Base-by-base conservation (phyloP, 2,888 invertebrate species). In the Tenodera sinensis region DNA sequence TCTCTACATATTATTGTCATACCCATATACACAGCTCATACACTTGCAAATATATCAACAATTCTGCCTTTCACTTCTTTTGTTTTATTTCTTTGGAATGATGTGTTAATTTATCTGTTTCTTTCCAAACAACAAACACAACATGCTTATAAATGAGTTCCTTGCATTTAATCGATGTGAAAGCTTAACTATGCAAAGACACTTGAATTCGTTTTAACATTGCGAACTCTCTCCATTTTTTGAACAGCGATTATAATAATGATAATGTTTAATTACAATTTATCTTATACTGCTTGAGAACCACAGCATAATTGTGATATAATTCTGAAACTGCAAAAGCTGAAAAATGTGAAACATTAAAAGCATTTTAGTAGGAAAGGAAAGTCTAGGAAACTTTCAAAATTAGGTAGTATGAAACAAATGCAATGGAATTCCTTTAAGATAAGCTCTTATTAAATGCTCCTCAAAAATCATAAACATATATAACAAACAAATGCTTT, bases 1-100 rank as follows among this genome's bases (percentile, higher is more conserved):
- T 89, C 88, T 85, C 88, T 88, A 88, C 89, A 89, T 89, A 88
- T 87, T 90, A 90, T 90, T 90, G 90, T 90, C 90, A 90, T 90
- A 89, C 90, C 88, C 90, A 89, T 89, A 89, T 89, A 86, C 88
- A 88, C 89, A 87, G 84, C 90, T 89, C 87, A 89, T 89, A 89
- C 88, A 89, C 89, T 90, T 86, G 89, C 89, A 90, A 90, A 90
- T 88, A 89, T 84, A 83, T 83, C 82, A 89, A 90, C 87, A 88
- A 83, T 84, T 83, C 89, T 54, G 47, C 34, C 87, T 87, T 83
- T 14, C 83, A 34, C 87, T 82, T 34, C 27, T 82, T 71, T 25
- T 25, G 34, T 34, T 34, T 42, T 42, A 42, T 34, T 83, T 30
- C 82, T 88, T 89, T 90, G 89, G 89, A 90, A 90, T 89, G 89